Evolutionary conservation across 2,113 vertebrate species (phyloP).

Genomic region (Accipiter cooperii): DNA sequence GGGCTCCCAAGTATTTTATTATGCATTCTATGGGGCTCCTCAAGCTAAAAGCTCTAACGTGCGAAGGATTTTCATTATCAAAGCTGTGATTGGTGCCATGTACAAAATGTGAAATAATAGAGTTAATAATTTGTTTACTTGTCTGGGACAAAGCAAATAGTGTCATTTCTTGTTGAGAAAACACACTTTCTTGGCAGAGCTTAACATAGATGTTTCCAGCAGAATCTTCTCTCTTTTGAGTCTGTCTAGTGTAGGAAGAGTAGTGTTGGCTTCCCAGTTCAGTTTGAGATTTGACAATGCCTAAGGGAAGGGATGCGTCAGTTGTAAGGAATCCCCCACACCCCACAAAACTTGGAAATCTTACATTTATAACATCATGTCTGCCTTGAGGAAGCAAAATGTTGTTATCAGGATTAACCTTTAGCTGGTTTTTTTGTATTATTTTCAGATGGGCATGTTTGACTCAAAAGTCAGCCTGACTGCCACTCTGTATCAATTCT

Average conservation of each 20-base stretch:
- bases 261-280: slow-evolving; percentile 23
- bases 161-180: slow-evolving; percentile 28
- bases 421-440: not conserved
- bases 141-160: not conserved
- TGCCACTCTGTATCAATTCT: not conserved
- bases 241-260: not conserved
- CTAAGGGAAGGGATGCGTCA: slow-evolving; percentile 47
- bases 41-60: not conserved
- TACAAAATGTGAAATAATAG: not conserved
- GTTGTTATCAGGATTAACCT: slow-evolving; percentile 41
- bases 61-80: not conserved
- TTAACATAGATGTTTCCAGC: slow-evolving; percentile 29
- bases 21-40: not conserved
- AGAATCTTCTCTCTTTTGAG: slow-evolving; percentile 31
- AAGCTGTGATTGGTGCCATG: not conserved
- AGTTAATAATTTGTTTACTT: slow-evolving; percentile 30
- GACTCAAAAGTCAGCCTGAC: not conserved
- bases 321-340: slow-evolving; percentile 58
- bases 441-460: slow-evolving; percentile 3
- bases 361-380: slow-evolving; percentile 54
- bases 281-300: slow-evolving; percentile 36
- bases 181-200: not conserved
- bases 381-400: slow-evolving; percentile 43
- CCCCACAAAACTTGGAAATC: slow-evolving; percentile 52
- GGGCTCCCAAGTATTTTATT: not conserved